A percentile compares a stretch with the other conserved stretches of the same genome.
Conservation (phyloP, 2,888 invertebrate species). For the Sarcophaga variegata region DNA sequence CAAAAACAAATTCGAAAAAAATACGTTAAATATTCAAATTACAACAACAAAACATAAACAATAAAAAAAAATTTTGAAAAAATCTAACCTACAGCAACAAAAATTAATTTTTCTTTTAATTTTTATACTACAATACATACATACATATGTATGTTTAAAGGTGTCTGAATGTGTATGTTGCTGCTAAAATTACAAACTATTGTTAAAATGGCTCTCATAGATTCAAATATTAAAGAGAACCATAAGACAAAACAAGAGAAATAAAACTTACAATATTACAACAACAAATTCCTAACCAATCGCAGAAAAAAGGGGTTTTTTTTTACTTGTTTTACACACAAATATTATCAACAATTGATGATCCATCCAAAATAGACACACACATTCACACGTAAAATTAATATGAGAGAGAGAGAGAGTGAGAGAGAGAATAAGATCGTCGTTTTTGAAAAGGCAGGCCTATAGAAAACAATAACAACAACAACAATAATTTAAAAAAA, state of each 20-base stretch:
- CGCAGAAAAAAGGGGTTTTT: not conserved
- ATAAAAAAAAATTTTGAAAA: constrained; percentile 4
- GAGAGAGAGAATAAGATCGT: not conserved
- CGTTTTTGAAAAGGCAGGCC: not conserved
- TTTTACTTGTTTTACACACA: not conserved
- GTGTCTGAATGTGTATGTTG: not conserved
- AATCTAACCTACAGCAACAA: constrained; percentile 47
- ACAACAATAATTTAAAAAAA: not conserved
- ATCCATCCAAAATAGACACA: not conserved
- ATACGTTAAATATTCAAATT: constrained; percentile 15
- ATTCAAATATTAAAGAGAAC: not conserved
- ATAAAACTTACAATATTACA: not conserved
- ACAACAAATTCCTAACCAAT: not conserved
- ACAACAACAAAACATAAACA: not conserved
- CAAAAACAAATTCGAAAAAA: not conserved
- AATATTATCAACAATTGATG: constrained; percentile 4
- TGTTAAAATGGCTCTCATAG: constrained; percentile 28
- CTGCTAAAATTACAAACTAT: constrained; percentile 33
- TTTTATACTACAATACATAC: not conserved
- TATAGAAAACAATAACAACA: constrained; percentile 9
- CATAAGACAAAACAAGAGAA: not conserved
- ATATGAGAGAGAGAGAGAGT: no score
- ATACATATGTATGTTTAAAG: not conserved
- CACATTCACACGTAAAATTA: not conserved
- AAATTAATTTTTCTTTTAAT: not conserved